Percentiles rank a stretch among this genome's conserved stretches.
Evolutionary conservation across 2,113 vertebrate genomes (phyloP).

Genomic region (Tonatia bakeri): DNA sequence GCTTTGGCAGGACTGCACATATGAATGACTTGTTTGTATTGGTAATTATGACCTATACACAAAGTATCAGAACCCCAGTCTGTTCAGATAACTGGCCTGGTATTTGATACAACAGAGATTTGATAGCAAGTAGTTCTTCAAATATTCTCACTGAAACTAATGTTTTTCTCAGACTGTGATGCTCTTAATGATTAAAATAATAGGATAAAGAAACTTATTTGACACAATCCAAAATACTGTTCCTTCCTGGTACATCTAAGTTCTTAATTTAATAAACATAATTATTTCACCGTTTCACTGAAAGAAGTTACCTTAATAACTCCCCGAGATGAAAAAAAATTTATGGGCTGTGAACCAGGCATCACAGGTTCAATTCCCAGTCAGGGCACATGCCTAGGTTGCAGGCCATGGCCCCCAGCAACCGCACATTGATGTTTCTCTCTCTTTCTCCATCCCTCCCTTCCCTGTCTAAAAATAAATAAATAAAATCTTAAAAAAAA

Average conservation of each 20-base stretch:
- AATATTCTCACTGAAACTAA: neutral
- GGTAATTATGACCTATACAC: neutral
- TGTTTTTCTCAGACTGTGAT: neutral
- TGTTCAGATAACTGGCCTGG: neutral
- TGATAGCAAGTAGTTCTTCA: constrained; percentile 32
- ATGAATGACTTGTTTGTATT: neutral
- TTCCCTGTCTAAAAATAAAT: too few relatives aligned
- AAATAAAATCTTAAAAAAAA: too few relatives aligned
- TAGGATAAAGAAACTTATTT: neutral
- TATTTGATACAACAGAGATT: neutral
- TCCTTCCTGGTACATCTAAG: constrained; percentile 20
- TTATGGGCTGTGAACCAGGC: too few relatives aligned
- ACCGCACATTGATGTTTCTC: too few relatives aligned
- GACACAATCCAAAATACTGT: neutral
- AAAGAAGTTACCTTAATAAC: constrained; percentile 44
- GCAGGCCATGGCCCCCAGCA: too few relatives aligned
- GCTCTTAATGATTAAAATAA: constrained; percentile 26
- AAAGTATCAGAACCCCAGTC: neutral
- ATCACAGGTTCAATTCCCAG: too few relatives aligned
- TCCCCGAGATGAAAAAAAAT: constrained; percentile 22
- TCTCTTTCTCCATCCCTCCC: too few relatives aligned
- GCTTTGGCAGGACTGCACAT: neutral
- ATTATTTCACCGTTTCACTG: constrained; percentile 35
- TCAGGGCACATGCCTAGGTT: too few relatives aligned
- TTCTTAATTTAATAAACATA: constrained; percentile 24